phyloP scores from a whole-genome alignment of 2,888 invertebrate genomes.

The Cataglyphis cursor region DNA sequence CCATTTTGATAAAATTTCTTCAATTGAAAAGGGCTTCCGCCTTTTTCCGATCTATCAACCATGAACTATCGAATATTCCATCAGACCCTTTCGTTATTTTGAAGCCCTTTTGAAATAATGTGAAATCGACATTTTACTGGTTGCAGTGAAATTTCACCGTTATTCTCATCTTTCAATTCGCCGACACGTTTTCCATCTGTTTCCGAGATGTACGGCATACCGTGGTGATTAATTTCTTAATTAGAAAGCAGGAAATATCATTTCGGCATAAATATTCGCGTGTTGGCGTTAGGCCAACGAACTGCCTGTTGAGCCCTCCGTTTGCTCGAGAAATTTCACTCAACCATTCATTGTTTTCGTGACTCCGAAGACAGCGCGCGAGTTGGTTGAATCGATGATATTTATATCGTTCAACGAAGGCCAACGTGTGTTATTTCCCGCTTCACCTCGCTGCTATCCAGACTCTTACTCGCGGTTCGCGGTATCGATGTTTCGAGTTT shows the following conservation, averaged over 20 bases:
- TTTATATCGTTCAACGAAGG: slow-evolving; percentile 49
- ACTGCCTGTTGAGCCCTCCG: slow-evolving; percentile 70
- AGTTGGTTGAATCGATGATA: slow-evolving; percentile 41
- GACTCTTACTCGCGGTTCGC: slow-evolving; percentile 18
- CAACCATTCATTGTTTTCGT: slow-evolving; percentile 55
- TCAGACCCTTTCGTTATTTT: neutral
- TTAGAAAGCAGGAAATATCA: neutral
- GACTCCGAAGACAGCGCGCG: slow-evolving; percentile 37
- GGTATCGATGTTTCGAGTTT: slow-evolving; percentile 46
- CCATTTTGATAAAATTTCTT: slow-evolving; percentile 14
- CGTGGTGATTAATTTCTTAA: slow-evolving; percentile 1
- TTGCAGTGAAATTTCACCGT: neutral
- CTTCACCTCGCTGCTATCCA: slow-evolving; percentile 25
- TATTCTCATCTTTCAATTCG: neutral
- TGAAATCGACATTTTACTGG: neutral
- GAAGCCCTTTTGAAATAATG: neutral
- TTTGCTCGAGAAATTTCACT: slow-evolving; percentile 22
- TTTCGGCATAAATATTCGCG: slow-evolving; percentile 36
- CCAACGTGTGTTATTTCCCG: slow-evolving; percentile 43
- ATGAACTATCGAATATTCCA: neutral
- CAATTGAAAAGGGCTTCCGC: neutral
- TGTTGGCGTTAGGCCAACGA: slow-evolving; percentile 67
- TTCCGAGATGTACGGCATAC: neutral
- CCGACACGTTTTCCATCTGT: neutral
- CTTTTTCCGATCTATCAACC: neutral